A percentile compares a stretch with the other conserved stretches of the same genome.
Evolutionary conservation across 1,140 invertebrate species (phyloP).

Genomic region (Brachionus calyciflorus): DNA sequence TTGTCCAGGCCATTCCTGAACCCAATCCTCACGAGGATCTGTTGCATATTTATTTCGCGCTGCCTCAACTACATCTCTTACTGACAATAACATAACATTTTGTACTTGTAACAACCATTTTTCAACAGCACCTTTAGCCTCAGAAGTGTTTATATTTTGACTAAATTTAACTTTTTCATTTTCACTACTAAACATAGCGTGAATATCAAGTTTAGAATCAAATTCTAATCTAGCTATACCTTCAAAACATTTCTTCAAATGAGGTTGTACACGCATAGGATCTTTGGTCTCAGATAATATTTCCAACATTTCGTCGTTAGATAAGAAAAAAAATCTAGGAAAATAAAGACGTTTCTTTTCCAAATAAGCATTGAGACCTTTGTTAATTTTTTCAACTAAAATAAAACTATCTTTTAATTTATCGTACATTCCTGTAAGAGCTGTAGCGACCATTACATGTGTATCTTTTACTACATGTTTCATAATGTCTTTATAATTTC

Average conservation of each 20-base stretch:
- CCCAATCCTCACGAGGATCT: slow-evolving; percentile 58
- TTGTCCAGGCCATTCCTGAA: slow-evolving; percentile 61
- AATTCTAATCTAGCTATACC: slow-evolving; percentile 61
- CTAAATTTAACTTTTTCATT: slow-evolving; percentile 57
- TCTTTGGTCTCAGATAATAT: slow-evolving; percentile 63
- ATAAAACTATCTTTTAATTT: slow-evolving; percentile 59
- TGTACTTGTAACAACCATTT: slow-evolving; percentile 62
- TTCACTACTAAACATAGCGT: slow-evolving; percentile 61
- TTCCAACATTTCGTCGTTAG: slow-evolving; percentile 63
- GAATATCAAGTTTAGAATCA: slow-evolving; percentile 59
- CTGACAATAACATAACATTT: slow-evolving; percentile 59
- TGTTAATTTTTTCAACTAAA: slow-evolving; percentile 61
- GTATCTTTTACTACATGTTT: slow-evolving; percentile 57
- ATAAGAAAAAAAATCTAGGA: slow-evolving; percentile 62
- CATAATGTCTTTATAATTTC: slow-evolving; percentile 62
- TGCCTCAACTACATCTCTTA: slow-evolving; percentile 56
- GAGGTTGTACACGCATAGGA: slow-evolving; percentile 60
- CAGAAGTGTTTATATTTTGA: slow-evolving; percentile 55
- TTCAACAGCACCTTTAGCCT: slow-evolving; percentile 60
- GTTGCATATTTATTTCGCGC: slow-evolving; percentile 55
- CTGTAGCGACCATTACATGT: slow-evolving; percentile 57
- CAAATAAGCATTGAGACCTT: slow-evolving; percentile 61
- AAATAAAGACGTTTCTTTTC: slow-evolving; percentile 62
- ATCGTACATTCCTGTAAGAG: slow-evolving; percentile 56
- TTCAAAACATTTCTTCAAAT: slow-evolving; percentile 63